Percentiles rank a stretch among this genome's conserved stretches.
Evolutionary conservation across 2,888 invertebrate species (phyloP).

Genomic region (Sycophila texana): DNA sequence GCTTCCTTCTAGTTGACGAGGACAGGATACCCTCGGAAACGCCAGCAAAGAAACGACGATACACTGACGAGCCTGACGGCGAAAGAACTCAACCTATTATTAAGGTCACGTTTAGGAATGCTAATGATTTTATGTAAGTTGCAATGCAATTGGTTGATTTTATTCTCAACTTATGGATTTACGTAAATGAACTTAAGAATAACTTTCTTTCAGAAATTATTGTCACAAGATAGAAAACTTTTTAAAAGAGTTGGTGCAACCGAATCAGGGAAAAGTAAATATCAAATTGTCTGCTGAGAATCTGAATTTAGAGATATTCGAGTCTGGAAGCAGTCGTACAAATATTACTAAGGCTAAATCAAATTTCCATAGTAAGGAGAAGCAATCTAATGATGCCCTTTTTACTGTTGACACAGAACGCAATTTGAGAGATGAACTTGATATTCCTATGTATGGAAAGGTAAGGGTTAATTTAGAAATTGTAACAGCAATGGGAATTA

Average conservation of each 20-base stretch:
- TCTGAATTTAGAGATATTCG: conserved; percentile 69
- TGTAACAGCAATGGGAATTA: neutral
- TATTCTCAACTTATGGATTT: conserved; percentile 6
- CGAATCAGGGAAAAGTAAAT: conserved; percentile 55
- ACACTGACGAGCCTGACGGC: conserved; percentile 25
- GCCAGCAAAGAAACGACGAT: too few relatives aligned
- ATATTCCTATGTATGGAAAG: conserved; percentile 75
- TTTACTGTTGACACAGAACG: conserved; percentile 77
- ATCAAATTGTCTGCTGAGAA: conserved; percentile 53
- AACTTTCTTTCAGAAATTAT: conserved; percentile 52
- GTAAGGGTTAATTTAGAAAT: conserved; percentile 62
- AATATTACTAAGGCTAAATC: conserved; percentile 3
- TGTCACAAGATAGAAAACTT: conserved; percentile 62
- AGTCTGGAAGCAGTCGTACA: conserved; percentile 30
- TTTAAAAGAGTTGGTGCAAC: conserved; percentile 58
- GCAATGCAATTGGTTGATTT: neutral
- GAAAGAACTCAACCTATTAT: conserved; percentile 63
- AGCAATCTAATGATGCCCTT: conserved; percentile 60
- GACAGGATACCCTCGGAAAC: conserved; percentile 19
- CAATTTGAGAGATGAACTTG: conserved; percentile 67
- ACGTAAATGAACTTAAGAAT: neutral
- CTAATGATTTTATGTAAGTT: conserved; percentile 65
- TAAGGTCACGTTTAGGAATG: conserved; percentile 69
- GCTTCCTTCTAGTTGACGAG: conserved; percentile 62
- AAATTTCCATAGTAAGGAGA: neutral